Percentiles rank a stretch among this genome's conserved stretches.
These are phyloP conservation scores for Heliconius hermathena DNA, from an alignment of 1,140 invertebrate genomes.

Conservation along the genomic window DNA sequence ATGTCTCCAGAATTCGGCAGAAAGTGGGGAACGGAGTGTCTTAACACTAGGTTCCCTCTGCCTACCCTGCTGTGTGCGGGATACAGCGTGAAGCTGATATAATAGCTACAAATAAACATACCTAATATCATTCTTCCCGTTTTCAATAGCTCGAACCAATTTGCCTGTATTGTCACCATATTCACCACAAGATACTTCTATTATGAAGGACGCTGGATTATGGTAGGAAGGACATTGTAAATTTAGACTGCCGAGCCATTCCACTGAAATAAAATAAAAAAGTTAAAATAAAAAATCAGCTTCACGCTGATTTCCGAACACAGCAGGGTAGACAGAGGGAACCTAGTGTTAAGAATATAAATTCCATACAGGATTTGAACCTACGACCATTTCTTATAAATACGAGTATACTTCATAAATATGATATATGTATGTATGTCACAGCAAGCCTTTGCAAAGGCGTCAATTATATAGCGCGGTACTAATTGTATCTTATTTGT, in stretches of 20 bases:
- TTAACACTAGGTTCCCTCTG: too few relatives aligned
- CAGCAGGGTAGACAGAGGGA: too few relatives aligned
- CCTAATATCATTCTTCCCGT: constrained; percentile 89
- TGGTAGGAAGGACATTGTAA: constrained; percentile 97
- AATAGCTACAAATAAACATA: not conserved
- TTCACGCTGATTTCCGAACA: too few relatives aligned
- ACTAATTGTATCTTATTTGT: constrained; percentile 7
- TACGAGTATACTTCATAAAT: too few relatives aligned
- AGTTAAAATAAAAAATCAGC: not conserved
- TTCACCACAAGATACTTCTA: constrained; percentile 97
- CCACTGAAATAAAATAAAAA: constrained; percentile 81
- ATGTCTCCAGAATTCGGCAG: too few relatives aligned
- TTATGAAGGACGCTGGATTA: constrained; percentile 98
- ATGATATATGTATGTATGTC: not conserved
- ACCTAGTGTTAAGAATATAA: too few relatives aligned
- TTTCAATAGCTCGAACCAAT: constrained; percentile 91
- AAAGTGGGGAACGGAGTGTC: too few relatives aligned
- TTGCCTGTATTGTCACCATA: constrained; percentile 95
- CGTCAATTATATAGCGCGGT: constrained; percentile 4
- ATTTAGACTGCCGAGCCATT: constrained; percentile 91
- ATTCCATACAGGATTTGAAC: too few relatives aligned
- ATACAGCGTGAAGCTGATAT: too few relatives aligned
- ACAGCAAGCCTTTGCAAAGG: not conserved
- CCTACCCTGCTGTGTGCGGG: too few relatives aligned
- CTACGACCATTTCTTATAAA: too few relatives aligned